phyloP scores from a whole-genome alignment of 23 tunicate species.

The Phallusia fumigata region DNA sequence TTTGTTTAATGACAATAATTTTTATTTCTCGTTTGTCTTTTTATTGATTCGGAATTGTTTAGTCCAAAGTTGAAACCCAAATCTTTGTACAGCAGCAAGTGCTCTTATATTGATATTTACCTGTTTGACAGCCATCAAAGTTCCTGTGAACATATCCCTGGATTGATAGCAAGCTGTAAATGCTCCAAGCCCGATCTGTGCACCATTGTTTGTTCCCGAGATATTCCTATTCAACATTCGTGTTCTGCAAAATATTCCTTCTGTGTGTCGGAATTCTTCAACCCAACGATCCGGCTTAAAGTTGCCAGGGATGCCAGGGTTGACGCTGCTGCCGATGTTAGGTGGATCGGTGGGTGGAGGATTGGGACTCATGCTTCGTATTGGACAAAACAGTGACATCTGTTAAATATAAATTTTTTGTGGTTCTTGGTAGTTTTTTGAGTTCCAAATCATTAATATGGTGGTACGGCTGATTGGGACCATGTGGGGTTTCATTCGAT shows the following conservation, averaged over 20 bases:
- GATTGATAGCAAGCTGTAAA: slow-evolving; percentile 89
- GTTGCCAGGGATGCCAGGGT: background rate
- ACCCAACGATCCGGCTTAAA: background rate
- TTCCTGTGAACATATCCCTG: slow-evolving; percentile 82
- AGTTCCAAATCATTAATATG: no score
- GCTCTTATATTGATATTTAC: no score
- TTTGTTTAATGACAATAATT: no score
- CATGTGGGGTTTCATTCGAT: no score
- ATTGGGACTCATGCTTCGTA: slow-evolving; percentile 67
- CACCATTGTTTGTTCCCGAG: slow-evolving; percentile 70
- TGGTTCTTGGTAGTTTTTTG: no score
- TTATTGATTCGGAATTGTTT: no score
- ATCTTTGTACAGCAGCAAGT: no score
- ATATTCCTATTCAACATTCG: slow-evolving; percentile 58
- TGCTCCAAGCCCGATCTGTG: slow-evolving; percentile 92
- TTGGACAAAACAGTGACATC: slow-evolving; percentile 87
- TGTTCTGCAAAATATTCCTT: slow-evolving; percentile 27
- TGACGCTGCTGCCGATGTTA: background rate
- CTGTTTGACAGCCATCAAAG: slow-evolving; percentile 92
- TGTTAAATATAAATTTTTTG: no score
- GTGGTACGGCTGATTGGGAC: no score
- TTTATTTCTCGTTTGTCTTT: no score
- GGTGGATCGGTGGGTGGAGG: slow-evolving; percentile 15
- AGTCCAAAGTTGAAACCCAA: no score
- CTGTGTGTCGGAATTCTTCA: background rate